phyloP scores from a whole-genome alignment of 2,888 invertebrate genomes.

The Cheilosia scutellata region DNA sequence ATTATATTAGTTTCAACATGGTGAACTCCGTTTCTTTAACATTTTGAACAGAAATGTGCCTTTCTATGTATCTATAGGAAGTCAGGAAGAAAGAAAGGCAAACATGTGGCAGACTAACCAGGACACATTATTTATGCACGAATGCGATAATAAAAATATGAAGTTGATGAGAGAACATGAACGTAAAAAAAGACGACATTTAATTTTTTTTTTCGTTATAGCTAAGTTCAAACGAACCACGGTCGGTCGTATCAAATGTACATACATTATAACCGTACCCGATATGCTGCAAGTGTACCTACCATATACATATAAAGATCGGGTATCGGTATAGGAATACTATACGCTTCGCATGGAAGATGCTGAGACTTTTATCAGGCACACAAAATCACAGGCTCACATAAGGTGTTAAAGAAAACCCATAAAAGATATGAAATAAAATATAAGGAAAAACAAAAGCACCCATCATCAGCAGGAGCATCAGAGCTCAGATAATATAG shows the following conservation, averaged over 20 bases:
- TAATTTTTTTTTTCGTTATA: background rate
- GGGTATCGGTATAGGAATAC: background rate
- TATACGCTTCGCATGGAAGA: background rate
- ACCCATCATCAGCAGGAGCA: constrained; percentile 1
- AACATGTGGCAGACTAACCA: constrained; percentile 26
- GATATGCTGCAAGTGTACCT: background rate
- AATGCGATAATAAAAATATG: constrained; percentile 39
- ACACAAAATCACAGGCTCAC: constrained; percentile 24
- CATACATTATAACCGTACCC: background rate
- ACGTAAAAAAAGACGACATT: constrained; percentile 22
- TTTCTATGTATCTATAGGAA: background rate
- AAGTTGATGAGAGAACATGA: constrained; percentile 37
- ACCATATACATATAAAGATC: background rate
- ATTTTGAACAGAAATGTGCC: background rate
- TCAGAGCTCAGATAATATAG: background rate
- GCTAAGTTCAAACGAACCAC: constrained; percentile 10
- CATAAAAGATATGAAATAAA: constrained; percentile 11
- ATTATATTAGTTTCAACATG: constrained; percentile 3
- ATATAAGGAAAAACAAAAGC: constrained; percentile 19
- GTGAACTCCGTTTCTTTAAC: background rate
- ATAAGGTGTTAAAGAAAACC: constrained; percentile 32
- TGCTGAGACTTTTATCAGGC: constrained; percentile 19
- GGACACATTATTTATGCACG: constrained; percentile 35
- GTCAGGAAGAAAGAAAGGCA: constrained; percentile 11
- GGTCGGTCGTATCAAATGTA: background rate